phyloP scores from a whole-genome alignment of 2,797 vertebrate species.

The Sciurus vulgaris region DNA sequence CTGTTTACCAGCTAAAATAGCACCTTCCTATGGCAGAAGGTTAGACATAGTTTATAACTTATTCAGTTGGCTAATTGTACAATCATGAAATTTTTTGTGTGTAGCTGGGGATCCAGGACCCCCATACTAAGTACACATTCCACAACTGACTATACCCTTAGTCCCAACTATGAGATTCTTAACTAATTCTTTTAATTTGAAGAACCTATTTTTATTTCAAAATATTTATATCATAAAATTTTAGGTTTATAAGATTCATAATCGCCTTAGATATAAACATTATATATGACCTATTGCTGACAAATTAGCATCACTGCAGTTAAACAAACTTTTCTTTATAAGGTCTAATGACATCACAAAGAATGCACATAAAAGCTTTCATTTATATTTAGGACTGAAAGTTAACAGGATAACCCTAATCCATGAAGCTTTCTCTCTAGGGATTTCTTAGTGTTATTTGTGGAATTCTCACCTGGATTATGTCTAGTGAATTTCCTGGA shows the following conservation, averaged over 20 bases:
- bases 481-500: neutral
- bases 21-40: neutral
- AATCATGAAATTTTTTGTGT: neutral
- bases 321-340: neutral
- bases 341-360: neutral
- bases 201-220: constrained; percentile 50
- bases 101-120: too few relatives aligned
- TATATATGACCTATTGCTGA: neutral
- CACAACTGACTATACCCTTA: too few relatives aligned
- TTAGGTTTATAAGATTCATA: constrained; percentile 45
- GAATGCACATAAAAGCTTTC: constrained; percentile 40
- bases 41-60: constrained; percentile 40
- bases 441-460: neutral
- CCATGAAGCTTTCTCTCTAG: neutral
- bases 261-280: neutral
- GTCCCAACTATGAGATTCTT: neutral
- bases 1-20: constrained; percentile 33
- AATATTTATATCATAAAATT: constrained; percentile 18
- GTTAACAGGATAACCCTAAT: neutral
- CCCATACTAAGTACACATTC: too few relatives aligned
- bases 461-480: constrained; percentile 21
- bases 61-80: constrained; percentile 21
- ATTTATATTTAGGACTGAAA: constrained; percentile 30
- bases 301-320: neutral
- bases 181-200: constrained; percentile 28